phyloP scores from a whole-genome alignment of 2,888 invertebrate genomes.

The Sarcophaga subvicina region DNA sequence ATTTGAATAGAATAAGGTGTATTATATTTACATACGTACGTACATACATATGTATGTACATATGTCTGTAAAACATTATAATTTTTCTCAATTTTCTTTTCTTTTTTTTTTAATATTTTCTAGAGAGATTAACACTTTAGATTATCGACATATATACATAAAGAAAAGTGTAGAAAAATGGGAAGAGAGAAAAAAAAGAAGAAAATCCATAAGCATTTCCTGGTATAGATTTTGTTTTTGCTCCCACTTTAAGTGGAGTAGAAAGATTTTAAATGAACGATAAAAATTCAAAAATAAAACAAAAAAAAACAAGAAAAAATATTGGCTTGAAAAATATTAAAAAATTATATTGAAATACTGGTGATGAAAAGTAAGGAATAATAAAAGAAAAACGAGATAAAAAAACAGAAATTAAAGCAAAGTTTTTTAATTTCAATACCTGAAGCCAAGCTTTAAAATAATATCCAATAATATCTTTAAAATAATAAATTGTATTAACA shows the following conservation, averaged over 20 bases:
- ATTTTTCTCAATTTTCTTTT: neutral
- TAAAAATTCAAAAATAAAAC: conserved; percentile 8
- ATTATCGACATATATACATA: conserved; percentile 40
- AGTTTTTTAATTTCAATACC: no score
- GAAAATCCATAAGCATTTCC: conserved; percentile 42
- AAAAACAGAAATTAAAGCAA: no score
- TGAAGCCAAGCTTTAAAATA: no score
- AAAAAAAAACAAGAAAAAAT: neutral
- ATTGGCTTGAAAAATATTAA: no score
- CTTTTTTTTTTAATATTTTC: conserved; percentile 4
- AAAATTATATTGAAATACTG: no score
- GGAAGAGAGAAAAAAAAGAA: neutral
- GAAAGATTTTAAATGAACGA: conserved; percentile 36
- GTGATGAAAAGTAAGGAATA: no score
- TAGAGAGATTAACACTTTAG: conserved; percentile 40
- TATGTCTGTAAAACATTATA: neutral
- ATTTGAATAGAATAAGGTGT: no score
- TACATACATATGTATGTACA: neutral
- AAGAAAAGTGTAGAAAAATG: neutral
- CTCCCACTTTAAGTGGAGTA: conserved; percentile 31
- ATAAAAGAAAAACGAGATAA: no score
- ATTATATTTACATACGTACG: no score
- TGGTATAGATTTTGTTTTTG: conserved; percentile 39
- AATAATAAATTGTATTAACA: no score
- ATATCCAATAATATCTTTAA: no score